Percentiles rank a stretch among this genome's conserved stretches.
phyloP scores from a whole-genome alignment of 2,797 vertebrate genomes.

The Lagorchestes hirsutus region DNA sequence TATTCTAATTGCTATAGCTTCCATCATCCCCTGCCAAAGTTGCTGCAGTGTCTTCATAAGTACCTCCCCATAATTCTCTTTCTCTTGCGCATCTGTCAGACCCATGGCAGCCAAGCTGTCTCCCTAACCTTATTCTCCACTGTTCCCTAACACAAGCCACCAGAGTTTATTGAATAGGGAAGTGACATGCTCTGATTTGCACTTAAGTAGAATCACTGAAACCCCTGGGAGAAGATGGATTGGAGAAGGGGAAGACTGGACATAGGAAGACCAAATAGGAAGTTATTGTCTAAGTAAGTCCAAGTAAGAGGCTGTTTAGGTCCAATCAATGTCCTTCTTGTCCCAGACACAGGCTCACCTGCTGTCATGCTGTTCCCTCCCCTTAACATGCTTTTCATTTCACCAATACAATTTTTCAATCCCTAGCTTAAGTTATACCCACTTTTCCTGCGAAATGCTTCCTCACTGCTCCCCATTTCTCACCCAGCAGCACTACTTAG shows the following conservation, averaged over 20 bases:
- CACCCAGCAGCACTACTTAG: not conserved
- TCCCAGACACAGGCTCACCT: not conserved
- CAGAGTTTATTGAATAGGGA: not conserved
- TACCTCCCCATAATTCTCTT: not conserved
- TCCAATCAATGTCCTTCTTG: not conserved
- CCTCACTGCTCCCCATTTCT: not conserved
- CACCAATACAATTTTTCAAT: not conserved
- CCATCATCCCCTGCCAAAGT: not conserved
- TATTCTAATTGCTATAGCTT: not conserved
- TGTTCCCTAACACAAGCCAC: not conserved
- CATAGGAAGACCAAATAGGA: not conserved
- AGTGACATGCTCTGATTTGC: not conserved
- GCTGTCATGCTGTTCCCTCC: not conserved
- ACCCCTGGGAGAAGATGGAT: not conserved
- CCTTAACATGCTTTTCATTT: not conserved
- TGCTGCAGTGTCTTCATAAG: not conserved
- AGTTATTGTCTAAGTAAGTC: not conserved
- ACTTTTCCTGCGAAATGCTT: not conserved
- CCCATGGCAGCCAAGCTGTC: not conserved
- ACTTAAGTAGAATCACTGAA: not conserved
- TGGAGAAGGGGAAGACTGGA: not conserved
- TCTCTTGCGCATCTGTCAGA: not conserved
- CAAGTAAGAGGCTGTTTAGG: not conserved
- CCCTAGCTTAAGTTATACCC: not conserved
- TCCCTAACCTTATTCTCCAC: not conserved